These are phyloP conservation scores for Morphnarchus princeps DNA, from an alignment of 2,113 vertebrate genomes.

Conservation along the genomic window DNA sequence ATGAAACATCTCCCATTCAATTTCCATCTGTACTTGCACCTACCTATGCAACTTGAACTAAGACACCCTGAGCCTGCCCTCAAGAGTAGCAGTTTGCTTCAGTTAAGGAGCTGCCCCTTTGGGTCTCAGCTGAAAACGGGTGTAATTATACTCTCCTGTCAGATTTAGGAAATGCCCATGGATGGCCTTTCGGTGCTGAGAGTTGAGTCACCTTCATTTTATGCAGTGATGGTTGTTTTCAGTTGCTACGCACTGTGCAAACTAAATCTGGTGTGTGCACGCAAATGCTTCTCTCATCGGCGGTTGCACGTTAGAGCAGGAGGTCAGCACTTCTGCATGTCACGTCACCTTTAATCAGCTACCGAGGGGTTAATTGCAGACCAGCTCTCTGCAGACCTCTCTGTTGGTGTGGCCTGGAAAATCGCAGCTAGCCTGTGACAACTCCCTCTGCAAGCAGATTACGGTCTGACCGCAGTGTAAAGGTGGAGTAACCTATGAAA, in stretches of 20 bases:
- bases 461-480: accelerated
- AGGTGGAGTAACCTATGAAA: neutral
- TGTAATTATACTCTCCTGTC: neutral
- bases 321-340: neutral
- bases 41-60: neutral
- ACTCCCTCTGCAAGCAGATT: neutral
- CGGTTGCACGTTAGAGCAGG: neutral
- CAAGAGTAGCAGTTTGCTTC: neutral
- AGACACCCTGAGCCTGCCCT: neutral
- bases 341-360: neutral
- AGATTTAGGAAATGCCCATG: neutral
- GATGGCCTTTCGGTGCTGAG: neutral
- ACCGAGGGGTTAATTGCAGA: neutral
- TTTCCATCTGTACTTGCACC: neutral
- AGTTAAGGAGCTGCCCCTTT: neutral
- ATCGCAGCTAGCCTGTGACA: accelerated
- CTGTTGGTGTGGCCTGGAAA: neutral
- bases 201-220: neutral
- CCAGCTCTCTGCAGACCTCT: neutral
- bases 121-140: neutral
- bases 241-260: accelerated
- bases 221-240: neutral
- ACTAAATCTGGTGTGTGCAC: accelerated
- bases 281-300: neutral
- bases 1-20: accelerated